These are phyloP conservation scores for Pluvianellus socialis DNA, from an alignment of 2,113 vertebrate species.

Conservation along the genomic window DNA sequence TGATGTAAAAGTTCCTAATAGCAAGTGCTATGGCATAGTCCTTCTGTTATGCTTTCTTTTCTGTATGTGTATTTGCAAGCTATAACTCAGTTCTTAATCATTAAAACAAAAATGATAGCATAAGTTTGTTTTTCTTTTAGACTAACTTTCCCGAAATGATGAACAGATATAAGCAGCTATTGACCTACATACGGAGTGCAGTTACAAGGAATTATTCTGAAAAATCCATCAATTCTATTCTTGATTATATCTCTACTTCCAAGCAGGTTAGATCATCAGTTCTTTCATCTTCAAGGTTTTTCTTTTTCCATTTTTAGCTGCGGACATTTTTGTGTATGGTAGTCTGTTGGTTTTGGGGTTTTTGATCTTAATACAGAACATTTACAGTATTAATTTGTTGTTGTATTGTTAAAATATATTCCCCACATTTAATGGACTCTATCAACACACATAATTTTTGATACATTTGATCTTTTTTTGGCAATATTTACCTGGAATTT, in stretches of 20 bases:
- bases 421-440: neutral
- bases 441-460: neutral
- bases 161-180: constrained; percentile 98
- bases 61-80: neutral
- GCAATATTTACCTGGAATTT: neutral
- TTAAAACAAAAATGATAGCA: neutral
- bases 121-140: constrained; percentile 68
- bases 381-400: neutral
- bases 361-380: neutral
- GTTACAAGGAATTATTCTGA: constrained; percentile 99
- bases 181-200: constrained; percentile 96
- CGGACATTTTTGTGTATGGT: neutral
- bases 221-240: constrained; percentile 99
- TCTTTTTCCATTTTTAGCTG: neutral
- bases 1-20: neutral
- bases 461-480: neutral
- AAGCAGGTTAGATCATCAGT: constrained; percentile 88
- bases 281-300: neutral
- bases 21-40: neutral
- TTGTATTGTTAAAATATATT: neutral
- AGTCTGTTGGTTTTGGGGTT: neutral
- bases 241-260: constrained; percentile 99
- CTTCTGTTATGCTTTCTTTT: neutral
- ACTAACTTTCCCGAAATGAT: constrained; percentile 99
- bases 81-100: neutral